Percentiles rank a stretch among this genome's conserved stretches.
Conservation (phyloP, 2,113 vertebrate species). For the Corydoras maculifer region DNA sequence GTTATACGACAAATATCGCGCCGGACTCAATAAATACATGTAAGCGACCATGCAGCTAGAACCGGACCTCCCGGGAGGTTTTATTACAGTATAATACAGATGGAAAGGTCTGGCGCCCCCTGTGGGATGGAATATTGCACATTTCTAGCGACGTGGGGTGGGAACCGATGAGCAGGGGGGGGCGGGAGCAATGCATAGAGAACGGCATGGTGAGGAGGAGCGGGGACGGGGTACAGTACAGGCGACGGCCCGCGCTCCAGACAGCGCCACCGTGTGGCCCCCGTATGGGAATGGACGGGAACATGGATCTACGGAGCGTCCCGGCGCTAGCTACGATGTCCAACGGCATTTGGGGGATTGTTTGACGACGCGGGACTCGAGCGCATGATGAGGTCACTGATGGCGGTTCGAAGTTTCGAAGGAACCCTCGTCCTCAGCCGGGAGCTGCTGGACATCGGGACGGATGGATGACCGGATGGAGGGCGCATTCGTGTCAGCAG, state of each 20-base stretch:
- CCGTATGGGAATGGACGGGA: too few species aligned
- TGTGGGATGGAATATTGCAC: slow-evolving; percentile 74
- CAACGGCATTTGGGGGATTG: too few species aligned
- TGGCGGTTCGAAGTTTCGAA: too few species aligned
- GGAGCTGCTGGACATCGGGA: too few species aligned
- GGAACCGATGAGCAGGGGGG: slow-evolving; percentile 2
- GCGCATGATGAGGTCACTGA: too few species aligned
- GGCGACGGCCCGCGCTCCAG: slow-evolving; percentile 2
- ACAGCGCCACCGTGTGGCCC: too few species aligned
- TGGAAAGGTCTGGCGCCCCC: slow-evolving; percentile 52
- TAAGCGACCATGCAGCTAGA: slow-evolving; percentile 71
- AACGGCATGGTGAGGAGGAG: slow-evolving; percentile 18
- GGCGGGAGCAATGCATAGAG: slow-evolving; percentile 29
- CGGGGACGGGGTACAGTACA: slow-evolving; percentile 40
- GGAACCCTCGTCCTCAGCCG: too few species aligned
- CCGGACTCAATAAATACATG: slow-evolving; percentile 81
- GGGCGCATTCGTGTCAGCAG: too few species aligned
- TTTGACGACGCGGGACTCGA: too few species aligned
- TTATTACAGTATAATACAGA: slow-evolving; percentile 41
- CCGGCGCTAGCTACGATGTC: background rate
- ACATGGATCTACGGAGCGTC: too few species aligned
- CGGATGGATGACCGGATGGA: too few species aligned
- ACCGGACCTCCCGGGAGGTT: slow-evolving; percentile 61
- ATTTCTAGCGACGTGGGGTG: slow-evolving; percentile 66
- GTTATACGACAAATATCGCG: slow-evolving; percentile 70